A percentile compares a stretch with the other conserved stretches of the same genome.
These are phyloP conservation scores for Antheraea mylitta DNA, from an alignment of 1,140 invertebrate species.

Conservation along the genomic window DNA sequence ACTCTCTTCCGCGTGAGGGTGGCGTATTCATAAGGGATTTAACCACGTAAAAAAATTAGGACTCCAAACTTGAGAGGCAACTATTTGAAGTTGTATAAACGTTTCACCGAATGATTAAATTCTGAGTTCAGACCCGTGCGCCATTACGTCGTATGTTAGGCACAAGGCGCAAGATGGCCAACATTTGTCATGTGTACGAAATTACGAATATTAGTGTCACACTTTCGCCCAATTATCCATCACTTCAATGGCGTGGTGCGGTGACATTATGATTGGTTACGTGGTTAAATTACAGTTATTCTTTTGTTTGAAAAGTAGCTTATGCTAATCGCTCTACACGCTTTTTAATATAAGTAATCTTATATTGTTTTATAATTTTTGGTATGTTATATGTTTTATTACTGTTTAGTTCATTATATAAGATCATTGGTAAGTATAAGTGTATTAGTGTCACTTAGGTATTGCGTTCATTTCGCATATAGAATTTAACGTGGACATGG, in stretches of 20 bases:
- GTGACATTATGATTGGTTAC: slow-evolving; percentile 57
- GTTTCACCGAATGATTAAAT: neutral
- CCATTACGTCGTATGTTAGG: slow-evolving; percentile 22
- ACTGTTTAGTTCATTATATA: too few relatives aligned
- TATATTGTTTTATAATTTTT: neutral
- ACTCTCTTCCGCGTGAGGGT: too few relatives aligned
- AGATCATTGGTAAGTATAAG: too few relatives aligned
- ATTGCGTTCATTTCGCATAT: too few relatives aligned
- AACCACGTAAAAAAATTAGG: too few relatives aligned
- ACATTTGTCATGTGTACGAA: slow-evolving; percentile 62
- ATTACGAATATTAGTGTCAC: slow-evolving; percentile 59
- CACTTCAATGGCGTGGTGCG: slow-evolving; percentile 38
- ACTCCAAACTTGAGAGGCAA: too few relatives aligned
- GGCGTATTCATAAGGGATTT: too few relatives aligned
- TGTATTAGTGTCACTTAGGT: too few relatives aligned
- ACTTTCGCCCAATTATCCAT: slow-evolving; percentile 67
- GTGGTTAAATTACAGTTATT: slow-evolving; percentile 48
- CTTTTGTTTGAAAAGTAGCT: slow-evolving; percentile 34
- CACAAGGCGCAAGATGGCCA: slow-evolving; percentile 38
- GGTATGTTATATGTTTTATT: too few relatives aligned
- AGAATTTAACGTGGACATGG: too few relatives aligned
- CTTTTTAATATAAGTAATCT: neutral
- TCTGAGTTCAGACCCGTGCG: slow-evolving; percentile 2
- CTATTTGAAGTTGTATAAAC: too few relatives aligned
- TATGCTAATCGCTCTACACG: neutral